Evolutionary conservation across 1,140 invertebrate genomes (phyloP).

Genomic region (Calliopsis andreniformis): DNA sequence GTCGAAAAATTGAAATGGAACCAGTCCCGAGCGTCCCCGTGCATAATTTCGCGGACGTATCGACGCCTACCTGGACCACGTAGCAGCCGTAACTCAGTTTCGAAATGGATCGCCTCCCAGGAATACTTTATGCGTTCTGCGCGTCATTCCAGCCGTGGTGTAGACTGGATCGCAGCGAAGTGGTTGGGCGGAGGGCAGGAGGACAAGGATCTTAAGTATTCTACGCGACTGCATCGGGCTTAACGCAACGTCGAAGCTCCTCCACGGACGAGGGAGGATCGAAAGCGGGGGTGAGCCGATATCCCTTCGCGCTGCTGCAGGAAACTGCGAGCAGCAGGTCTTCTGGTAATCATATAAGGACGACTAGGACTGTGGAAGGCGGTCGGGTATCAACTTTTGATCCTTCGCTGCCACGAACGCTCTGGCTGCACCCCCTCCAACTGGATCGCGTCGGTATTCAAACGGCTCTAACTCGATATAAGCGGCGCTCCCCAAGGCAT

Average conservation of each 20-base stretch:
- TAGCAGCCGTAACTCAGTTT: slow-evolving; percentile 66
- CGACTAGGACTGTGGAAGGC: slow-evolving; percentile 55
- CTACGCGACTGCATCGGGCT: slow-evolving; percentile 66
- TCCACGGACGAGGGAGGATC: background rate
- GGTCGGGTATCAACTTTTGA: slow-evolving; percentile 76
- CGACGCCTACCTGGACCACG: slow-evolving; percentile 62
- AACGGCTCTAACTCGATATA: slow-evolving; percentile 80
- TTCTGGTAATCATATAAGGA: slow-evolving; percentile 76
- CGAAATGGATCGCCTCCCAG: slow-evolving; percentile 64
- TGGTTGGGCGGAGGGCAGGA: background rate
- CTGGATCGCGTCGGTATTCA: slow-evolving; percentile 74
- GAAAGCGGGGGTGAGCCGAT: slow-evolving; percentile 14
- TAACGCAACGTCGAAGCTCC: slow-evolving; percentile 28
- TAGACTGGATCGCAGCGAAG: background rate
- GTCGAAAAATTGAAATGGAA: slow-evolving; percentile 41
- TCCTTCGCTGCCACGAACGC: slow-evolving; percentile 67
- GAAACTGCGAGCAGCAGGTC: slow-evolving; percentile 58
- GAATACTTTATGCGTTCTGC: slow-evolving; percentile 80
- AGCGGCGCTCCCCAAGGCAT: slow-evolving; percentile 75
- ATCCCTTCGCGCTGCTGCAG: slow-evolving; percentile 28
- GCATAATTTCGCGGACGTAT: slow-evolving; percentile 64
- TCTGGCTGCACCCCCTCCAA: slow-evolving; percentile 25
- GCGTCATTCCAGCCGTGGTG: slow-evolving; percentile 65
- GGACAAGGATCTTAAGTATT: slow-evolving; percentile 76
- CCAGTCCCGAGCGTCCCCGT: slow-evolving; percentile 29